These are phyloP conservation scores for Pseudochaenichthys georgianus DNA, from an alignment of 2,797 vertebrate species.

Conservation along the genomic window DNA sequence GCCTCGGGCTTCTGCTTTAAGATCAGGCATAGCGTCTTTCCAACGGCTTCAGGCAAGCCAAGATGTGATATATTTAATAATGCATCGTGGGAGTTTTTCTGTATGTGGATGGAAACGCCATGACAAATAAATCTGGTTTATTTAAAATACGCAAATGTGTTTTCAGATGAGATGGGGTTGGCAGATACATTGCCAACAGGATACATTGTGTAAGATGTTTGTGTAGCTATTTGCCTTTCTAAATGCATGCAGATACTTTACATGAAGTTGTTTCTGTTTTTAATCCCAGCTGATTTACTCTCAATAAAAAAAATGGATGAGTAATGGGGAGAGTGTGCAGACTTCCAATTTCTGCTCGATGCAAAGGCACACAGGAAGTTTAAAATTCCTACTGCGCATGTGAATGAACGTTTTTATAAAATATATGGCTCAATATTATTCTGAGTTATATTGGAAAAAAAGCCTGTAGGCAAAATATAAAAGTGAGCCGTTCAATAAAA, in stretches of 20 bases:
- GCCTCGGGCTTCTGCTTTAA: slow-evolving; percentile 65
- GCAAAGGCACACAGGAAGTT: slow-evolving; percentile 46
- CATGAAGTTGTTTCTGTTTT: slow-evolving; percentile 10
- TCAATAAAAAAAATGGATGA: not conserved
- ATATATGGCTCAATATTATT: slow-evolving; percentile 64
- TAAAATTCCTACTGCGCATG: slow-evolving; percentile 44
- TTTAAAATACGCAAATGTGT: slow-evolving; percentile 41
- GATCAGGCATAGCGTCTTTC: slow-evolving; percentile 61
- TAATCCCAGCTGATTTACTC: slow-evolving; percentile 15
- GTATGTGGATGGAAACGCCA: slow-evolving; percentile 32
- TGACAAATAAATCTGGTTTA: slow-evolving; percentile 45
- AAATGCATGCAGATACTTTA: not conserved
- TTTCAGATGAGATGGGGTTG: slow-evolving; percentile 33
- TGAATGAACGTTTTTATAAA: slow-evolving; percentile 48
- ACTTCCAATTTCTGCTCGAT: slow-evolving; percentile 18
- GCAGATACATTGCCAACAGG: slow-evolving; percentile 6
- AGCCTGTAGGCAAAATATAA: slow-evolving; percentile 71
- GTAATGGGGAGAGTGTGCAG: not conserved
- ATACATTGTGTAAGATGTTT: not conserved
- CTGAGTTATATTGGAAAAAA: slow-evolving; percentile 70
- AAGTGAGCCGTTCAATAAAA: slow-evolving; percentile 65
- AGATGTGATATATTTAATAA: slow-evolving; percentile 62
- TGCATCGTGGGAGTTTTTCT: slow-evolving; percentile 65
- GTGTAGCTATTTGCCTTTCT: slow-evolving; percentile 10
- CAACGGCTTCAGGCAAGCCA: slow-evolving; percentile 54